Percentiles rank a stretch among this genome's conserved stretches.
Conservation (phyloP, 2,113 vertebrate genomes). For the Anseranas semipalmata region DNA sequence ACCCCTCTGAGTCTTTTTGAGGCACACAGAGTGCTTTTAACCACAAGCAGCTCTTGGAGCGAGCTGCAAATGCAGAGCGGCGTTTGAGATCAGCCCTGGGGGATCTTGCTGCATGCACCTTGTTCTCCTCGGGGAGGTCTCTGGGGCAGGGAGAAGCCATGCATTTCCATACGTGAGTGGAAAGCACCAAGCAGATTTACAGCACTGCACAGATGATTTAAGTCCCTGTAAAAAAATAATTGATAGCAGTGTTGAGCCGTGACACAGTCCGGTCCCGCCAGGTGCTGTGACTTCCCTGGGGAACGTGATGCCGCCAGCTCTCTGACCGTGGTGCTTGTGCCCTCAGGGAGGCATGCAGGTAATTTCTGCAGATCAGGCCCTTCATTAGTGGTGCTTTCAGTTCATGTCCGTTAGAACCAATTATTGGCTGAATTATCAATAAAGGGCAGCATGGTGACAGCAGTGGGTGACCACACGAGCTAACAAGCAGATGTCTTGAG, state of each 20-base stretch:
- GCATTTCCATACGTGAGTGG: accelerated
- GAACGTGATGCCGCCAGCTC: neutral
- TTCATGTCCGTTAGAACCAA: accelerated
- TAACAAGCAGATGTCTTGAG: neutral
- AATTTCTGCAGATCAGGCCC: neutral
- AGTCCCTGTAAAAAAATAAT: neutral
- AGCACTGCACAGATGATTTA: neutral
- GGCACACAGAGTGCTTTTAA: neutral
- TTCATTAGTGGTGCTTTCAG: neutral
- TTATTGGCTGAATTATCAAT: neutral
- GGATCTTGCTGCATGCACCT: accelerated
- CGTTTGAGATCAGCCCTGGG: neutral
- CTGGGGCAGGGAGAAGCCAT: accelerated
- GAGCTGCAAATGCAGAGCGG: neutral
- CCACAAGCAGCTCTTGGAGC: neutral
- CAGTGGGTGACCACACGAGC: neutral
- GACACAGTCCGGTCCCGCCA: accelerated
- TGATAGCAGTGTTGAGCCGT: neutral
- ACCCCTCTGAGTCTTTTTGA: neutral
- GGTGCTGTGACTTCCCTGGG: neutral
- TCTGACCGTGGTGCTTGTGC: neutral
- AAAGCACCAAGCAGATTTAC: neutral
- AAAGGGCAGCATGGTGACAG: neutral
- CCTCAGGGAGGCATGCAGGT: neutral
- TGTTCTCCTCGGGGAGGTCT: neutral